phyloP scores from a whole-genome alignment of 2,113 vertebrate species.

The Ammodytes marinus region DNA sequence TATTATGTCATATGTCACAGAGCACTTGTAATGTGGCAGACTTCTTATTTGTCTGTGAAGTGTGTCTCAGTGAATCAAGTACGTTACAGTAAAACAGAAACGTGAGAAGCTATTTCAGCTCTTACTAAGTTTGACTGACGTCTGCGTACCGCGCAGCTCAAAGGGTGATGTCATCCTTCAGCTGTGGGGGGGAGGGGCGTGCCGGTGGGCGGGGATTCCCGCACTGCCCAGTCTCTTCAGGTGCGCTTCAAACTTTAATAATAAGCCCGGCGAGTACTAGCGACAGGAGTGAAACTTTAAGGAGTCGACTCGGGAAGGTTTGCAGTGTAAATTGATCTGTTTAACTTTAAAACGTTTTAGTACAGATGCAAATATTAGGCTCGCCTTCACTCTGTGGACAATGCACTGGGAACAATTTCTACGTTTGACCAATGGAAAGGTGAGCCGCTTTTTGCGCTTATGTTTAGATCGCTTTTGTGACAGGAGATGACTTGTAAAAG shows the following conservation, averaged over 20 bases:
- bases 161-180: constrained; percentile 76
- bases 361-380: constrained; percentile 39
- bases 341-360: neutral
- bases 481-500: neutral
- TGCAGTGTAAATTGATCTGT: neutral
- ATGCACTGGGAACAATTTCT: constrained; percentile 87
- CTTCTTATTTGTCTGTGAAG: neutral
- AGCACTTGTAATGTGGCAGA: neutral
- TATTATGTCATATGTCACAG: neutral
- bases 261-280: constrained; percentile 52
- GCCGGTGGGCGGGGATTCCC: constrained; percentile 41
- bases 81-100: neutral
- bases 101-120: constrained; percentile 32
- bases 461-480: neutral
- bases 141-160: constrained; percentile 23
- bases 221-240: constrained; percentile 59
- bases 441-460: constrained; percentile 62
- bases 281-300: neutral
- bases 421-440: constrained; percentile 81
- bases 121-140: constrained; percentile 27
- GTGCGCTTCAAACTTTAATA: constrained; percentile 75
- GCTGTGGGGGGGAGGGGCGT: neutral
- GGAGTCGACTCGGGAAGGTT: neutral
- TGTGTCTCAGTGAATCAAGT: neutral
- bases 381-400: constrained; percentile 22